A percentile compares a stretch with the other conserved stretches of the same genome.
These are phyloP conservation scores for Podarcis raffonei DNA, from an alignment of 2,113 vertebrate genomes.

Conservation along the genomic window DNA sequence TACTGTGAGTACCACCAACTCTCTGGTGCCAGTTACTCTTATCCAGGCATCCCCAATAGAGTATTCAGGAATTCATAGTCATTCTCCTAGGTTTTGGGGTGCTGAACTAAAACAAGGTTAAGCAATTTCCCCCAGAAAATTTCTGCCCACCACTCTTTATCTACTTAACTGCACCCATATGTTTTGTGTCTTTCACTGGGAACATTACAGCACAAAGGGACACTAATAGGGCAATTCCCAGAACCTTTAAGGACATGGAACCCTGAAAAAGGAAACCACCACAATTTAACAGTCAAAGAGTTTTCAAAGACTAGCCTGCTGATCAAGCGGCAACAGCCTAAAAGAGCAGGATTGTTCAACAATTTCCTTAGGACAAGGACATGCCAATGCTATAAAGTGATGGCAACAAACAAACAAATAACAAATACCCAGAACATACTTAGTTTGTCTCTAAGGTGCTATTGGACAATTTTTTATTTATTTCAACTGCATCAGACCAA, in stretches of 20 bases:
- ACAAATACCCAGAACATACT: too few species aligned
- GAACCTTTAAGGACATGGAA: neutral
- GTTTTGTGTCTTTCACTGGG: neutral
- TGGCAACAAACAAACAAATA: too few species aligned
- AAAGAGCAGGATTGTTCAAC: neutral
- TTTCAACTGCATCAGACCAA: too few species aligned
- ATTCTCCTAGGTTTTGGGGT: neutral
- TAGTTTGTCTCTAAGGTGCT: too few species aligned
- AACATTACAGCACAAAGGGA: neutral
- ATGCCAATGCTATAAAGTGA: too few species aligned
- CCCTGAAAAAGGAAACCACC: neutral
- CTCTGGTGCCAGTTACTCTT: neutral
- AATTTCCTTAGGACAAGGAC: neutral
- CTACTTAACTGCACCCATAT: neutral
- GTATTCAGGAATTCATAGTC: neutral
- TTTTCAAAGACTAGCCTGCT: neutral
- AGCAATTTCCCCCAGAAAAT: neutral
- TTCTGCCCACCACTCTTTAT: neutral
- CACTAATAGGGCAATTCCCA: neutral
- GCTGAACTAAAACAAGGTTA: slow-evolving; percentile 1
- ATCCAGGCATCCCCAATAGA: neutral
- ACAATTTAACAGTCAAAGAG: neutral
- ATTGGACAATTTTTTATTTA: too few species aligned
- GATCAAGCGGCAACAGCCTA: neutral
- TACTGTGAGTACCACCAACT: neutral